Evolutionary conservation across 2,888 invertebrate genomes (phyloP).

Genomic region (Dolichopus griseipennis): DNA sequence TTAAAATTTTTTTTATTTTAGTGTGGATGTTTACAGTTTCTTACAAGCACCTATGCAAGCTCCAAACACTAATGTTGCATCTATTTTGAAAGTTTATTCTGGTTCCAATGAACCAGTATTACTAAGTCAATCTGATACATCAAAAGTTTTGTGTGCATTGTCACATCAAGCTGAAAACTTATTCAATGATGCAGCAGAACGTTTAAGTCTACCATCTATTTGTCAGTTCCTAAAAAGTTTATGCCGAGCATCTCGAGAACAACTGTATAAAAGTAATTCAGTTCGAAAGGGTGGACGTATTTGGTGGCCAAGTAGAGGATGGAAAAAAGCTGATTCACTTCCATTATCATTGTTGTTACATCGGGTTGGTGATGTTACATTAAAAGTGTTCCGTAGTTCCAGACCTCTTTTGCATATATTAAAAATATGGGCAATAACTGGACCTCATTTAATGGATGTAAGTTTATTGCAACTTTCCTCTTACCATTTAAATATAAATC

Average conservation of each 20-base stretch:
- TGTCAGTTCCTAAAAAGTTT: slow-evolving; percentile 73
- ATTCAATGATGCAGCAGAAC: slow-evolving; percentile 80
- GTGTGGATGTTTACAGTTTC: slow-evolving; percentile 79
- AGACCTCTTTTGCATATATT: slow-evolving; percentile 84
- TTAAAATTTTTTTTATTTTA: slow-evolving; percentile 36
- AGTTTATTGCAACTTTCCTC: slow-evolving; percentile 20
- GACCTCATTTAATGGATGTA: slow-evolving; percentile 89
- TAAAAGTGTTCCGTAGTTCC: slow-evolving; percentile 78
- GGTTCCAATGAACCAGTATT: slow-evolving; percentile 47
- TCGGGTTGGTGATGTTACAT: slow-evolving; percentile 77
- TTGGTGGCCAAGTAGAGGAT: slow-evolving; percentile 44
- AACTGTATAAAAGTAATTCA: slow-evolving; percentile 46
- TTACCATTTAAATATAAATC: neutral
- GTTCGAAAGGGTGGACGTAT: slow-evolving; percentile 44
- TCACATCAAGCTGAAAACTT: slow-evolving; percentile 85
- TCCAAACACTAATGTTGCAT: slow-evolving; percentile 46
- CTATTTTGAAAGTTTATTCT: slow-evolving; percentile 41
- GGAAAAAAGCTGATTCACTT: slow-evolving; percentile 43
- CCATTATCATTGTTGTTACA: slow-evolving; percentile 60
- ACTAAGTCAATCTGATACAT: slow-evolving; percentile 68
- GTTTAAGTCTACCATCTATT: slow-evolving; percentile 75
- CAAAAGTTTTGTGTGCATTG: slow-evolving; percentile 80
- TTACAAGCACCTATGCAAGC: slow-evolving; percentile 62
- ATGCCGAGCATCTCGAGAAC: slow-evolving; percentile 75
- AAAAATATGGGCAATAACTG: slow-evolving; percentile 85